These are phyloP conservation scores for Calliphora vomitoria DNA, from an alignment of 2,888 invertebrate species.

Conservation along the genomic window DNA sequence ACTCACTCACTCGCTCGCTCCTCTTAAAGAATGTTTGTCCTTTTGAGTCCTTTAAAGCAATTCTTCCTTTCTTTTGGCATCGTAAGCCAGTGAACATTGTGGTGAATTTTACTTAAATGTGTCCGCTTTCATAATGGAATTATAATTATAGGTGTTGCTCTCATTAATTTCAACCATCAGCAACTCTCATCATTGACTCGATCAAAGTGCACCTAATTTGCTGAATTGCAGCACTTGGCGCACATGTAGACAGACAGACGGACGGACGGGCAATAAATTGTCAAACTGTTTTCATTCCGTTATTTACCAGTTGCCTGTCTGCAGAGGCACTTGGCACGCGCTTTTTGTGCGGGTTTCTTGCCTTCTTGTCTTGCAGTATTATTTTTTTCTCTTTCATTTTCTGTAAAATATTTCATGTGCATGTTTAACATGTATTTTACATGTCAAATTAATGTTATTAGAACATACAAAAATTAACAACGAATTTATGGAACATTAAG, in stretches of 20 bases:
- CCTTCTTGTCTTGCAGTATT: constrained; percentile 17
- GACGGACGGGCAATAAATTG: constrained; percentile 79
- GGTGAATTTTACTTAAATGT: constrained; percentile 59
- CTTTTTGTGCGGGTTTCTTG: constrained; percentile 67
- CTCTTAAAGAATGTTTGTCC: constrained; percentile 39
- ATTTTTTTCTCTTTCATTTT: neutral
- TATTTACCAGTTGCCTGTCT: constrained; percentile 44
- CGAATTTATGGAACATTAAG: constrained; percentile 64
- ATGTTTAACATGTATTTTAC: constrained; percentile 72
- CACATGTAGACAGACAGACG: constrained; percentile 57
- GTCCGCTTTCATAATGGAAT: constrained; percentile 80
- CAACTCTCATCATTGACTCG: constrained; percentile 60
- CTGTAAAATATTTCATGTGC: constrained; percentile 51
- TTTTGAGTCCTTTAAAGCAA: constrained; percentile 37
- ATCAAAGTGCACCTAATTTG: constrained; percentile 79
- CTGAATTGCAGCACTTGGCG: constrained; percentile 68
- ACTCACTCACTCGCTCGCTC: neutral
- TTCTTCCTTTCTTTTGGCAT: constrained; percentile 48
- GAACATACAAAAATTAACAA: constrained; percentile 67
- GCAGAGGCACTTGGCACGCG: constrained; percentile 61
- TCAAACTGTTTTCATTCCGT: constrained; percentile 81
- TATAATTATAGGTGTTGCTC: constrained; percentile 82
- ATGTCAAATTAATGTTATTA: constrained; percentile 73
- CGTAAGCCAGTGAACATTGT: constrained; percentile 3
- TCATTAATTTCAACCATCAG: constrained; percentile 73